Evolutionary conservation across 2,888 invertebrate genomes (phyloP).

Genomic region (Campopleginae sp.): DNA sequence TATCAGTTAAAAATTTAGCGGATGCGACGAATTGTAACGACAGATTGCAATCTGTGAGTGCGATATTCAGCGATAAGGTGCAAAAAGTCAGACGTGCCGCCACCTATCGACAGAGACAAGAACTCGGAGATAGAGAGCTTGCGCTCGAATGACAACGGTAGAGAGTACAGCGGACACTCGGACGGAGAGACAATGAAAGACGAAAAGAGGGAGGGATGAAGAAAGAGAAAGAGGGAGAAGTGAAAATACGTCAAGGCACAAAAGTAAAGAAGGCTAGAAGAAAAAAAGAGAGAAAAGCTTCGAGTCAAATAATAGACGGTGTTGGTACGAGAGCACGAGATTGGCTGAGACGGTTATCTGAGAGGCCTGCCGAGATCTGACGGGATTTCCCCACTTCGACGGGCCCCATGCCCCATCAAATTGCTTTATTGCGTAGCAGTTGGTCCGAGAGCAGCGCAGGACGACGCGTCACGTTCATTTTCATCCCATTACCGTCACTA

Average conservation of each 20-base stretch:
- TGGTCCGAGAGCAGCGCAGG: constrained; percentile 20
- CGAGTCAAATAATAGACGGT: constrained; percentile 15
- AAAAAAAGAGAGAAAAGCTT: constrained; percentile 27
- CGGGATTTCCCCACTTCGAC: constrained; percentile 26
- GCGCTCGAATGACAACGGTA: background rate
- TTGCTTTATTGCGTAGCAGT: constrained; percentile 20
- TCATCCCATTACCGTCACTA: constrained; percentile 29
- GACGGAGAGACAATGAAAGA: background rate
- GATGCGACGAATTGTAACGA: background rate
- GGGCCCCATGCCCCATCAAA: constrained; percentile 22
- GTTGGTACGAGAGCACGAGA: constrained; percentile 55
- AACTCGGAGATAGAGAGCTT: background rate
- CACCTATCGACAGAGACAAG: background rate
- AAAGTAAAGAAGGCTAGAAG: background rate
- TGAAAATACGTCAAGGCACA: background rate
- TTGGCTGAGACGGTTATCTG: constrained; percentile 45
- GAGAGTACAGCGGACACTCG: background rate
- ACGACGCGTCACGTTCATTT: constrained; percentile 34
- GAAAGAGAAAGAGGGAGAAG: constrained; percentile 5
- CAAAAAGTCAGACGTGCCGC: background rate
- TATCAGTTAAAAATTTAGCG: too few species aligned
- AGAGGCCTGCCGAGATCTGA: constrained; percentile 27
- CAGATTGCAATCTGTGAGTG: background rate
- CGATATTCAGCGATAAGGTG: background rate
- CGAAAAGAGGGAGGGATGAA: constrained; percentile 16